Evolutionary conservation across 64 coral and sea anemone species (phyloP).

Genomic region (Orbicella faveolata): DNA sequence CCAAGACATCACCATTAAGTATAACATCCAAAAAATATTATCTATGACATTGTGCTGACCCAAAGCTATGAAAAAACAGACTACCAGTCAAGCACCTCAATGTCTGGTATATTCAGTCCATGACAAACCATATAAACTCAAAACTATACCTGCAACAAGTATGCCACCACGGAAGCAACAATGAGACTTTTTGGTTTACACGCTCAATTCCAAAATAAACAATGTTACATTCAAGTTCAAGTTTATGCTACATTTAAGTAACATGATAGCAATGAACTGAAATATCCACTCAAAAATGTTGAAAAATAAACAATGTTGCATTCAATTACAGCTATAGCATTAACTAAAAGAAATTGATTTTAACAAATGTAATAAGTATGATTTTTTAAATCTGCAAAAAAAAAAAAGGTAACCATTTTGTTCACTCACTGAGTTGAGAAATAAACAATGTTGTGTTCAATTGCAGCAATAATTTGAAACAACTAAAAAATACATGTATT

Average conservation of each 20-base stretch:
- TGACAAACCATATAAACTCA: not conserved
- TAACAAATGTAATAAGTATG: no score
- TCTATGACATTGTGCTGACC: not conserved
- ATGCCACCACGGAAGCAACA: not conserved
- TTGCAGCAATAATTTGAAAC: not conserved
- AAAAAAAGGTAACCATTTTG: not conserved
- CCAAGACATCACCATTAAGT: conserved; percentile 13
- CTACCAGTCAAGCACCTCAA: not conserved
- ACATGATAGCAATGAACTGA: not conserved
- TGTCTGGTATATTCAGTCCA: not conserved
- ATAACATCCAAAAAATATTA: conserved; percentile 20
- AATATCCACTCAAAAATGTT: not conserved
- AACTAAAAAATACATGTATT: not conserved
- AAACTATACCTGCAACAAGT: not conserved
- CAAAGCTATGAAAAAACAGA: not conserved
- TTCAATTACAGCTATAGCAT: not conserved
- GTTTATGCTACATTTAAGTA: not conserved
- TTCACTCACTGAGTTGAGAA: not conserved
- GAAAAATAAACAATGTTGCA: not conserved
- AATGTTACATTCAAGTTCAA: not conserved
- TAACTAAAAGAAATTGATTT: no score
- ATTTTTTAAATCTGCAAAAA: no score
- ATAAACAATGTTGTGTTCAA: not conserved
- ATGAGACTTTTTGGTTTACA: not conserved
- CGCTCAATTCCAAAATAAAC: not conserved